Percentiles rank a stretch among this genome's conserved stretches.
These are phyloP conservation scores for Panagrolaimus sp. DNA, from an alignment of 1,140 invertebrate species.

Conservation along the genomic window DNA sequence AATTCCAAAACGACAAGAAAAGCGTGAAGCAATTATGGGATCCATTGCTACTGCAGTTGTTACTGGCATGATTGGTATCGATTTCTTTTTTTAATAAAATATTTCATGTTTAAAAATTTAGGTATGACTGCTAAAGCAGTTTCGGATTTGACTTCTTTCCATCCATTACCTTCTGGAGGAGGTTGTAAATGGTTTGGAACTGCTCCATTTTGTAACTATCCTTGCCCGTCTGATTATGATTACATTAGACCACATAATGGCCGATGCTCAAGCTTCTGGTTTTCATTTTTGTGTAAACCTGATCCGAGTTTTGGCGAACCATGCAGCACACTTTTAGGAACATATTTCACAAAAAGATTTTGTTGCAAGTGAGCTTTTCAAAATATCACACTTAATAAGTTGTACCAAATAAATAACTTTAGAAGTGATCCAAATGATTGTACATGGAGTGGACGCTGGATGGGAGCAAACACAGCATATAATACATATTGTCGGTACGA, in stretches of 20 bases:
- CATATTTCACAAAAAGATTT: conserved; percentile 46
- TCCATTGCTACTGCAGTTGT: conserved; percentile 46
- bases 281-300: conserved; percentile 38
- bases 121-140: conserved; percentile 51
- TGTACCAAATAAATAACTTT: background rate
- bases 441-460: conserved; percentile 51
- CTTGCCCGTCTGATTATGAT: conserved; percentile 49
- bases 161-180: conserved; percentile 34
- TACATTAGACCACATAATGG: conserved; percentile 48
- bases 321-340: conserved; percentile 45
- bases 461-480: conserved; percentile 52
- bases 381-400: conserved; percentile 5
- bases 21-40: conserved; percentile 39
- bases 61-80: conserved; percentile 49
- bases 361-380: conserved; percentile 49
- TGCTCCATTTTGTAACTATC: conserved; percentile 48
- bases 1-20: conserved; percentile 25
- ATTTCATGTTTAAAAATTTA: conserved; percentile 22
- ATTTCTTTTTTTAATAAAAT: background rate
- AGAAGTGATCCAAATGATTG: conserved; percentile 51
- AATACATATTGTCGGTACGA: conserved; percentile 52
- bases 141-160: conserved; percentile 43
- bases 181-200: conserved; percentile 53
- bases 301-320: conserved; percentile 49
- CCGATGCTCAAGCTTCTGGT: conserved; percentile 46